Percentiles rank a stretch among this genome's conserved stretches.
These are phyloP conservation scores for Drosophila engyochracea DNA, from an alignment of 2,888 invertebrate genomes.

Conservation along the genomic window DNA sequence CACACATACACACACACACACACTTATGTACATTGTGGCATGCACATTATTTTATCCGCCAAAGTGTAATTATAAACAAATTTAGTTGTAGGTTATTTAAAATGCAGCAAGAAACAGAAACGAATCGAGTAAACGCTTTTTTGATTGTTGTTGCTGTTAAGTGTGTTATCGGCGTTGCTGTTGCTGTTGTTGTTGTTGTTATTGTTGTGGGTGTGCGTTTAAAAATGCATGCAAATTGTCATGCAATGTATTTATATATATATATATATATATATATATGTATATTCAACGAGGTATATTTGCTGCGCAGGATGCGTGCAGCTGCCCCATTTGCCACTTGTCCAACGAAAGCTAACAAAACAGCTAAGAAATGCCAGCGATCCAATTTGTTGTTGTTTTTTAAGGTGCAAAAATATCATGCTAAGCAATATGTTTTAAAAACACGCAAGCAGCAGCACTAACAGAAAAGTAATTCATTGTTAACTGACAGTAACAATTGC, in stretches of 20 bases:
- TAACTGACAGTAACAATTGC: constrained; percentile 44
- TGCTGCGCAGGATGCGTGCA: constrained; percentile 42
- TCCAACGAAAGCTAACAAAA: constrained; percentile 28
- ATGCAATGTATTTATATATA: constrained; percentile 14
- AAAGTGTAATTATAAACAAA: constrained; percentile 78
- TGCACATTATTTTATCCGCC: constrained; percentile 72
- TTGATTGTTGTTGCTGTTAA: constrained; percentile 40
- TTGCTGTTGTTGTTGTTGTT: constrained; percentile 34
- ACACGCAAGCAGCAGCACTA: constrained; percentile 47
- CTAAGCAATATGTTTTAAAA: constrained; percentile 64
- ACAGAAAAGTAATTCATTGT: constrained; percentile 11
- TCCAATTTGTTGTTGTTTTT: constrained; percentile 23
- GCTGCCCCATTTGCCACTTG: constrained; percentile 63
- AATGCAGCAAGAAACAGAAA: constrained; percentile 43
- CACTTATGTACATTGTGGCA: constrained; percentile 27
- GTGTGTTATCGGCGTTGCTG: constrained; percentile 31
- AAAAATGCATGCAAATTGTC: constrained; percentile 53
- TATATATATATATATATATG: background rate
- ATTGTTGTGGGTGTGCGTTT: constrained; percentile 32
- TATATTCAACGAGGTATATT: background rate
- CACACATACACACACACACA: constrained; percentile 3
- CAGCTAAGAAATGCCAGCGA: constrained; percentile 34
- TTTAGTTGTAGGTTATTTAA: constrained; percentile 67
- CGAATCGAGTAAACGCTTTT: constrained; percentile 30
- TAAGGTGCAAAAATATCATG: constrained; percentile 67